phyloP scores from a whole-genome alignment of 2,888 invertebrate genomes.

The Pollenia griseotomentosa region DNA sequence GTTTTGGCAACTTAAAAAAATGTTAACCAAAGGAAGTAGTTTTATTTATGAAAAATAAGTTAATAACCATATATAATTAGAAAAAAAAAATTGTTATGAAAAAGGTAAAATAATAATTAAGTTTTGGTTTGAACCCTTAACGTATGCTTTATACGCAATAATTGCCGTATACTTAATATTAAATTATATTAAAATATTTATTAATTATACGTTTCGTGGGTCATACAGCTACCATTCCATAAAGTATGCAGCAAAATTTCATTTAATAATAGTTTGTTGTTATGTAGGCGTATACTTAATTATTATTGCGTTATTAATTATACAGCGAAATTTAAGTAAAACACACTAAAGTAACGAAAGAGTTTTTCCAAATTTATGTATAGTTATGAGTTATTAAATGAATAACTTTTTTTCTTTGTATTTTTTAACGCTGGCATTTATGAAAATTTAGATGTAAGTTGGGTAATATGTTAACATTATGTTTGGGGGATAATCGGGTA shows the following conservation, averaged over 20 bases:
- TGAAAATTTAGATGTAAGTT: no score
- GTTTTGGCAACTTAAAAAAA: conserved; percentile 13
- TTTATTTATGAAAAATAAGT: not conserved
- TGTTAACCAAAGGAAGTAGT: not conserved
- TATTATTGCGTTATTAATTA: no score
- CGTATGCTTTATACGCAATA: not conserved
- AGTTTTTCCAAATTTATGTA: no score
- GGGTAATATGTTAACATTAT: no score
- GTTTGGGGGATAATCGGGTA: no score
- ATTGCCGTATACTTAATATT: conserved; percentile 8
- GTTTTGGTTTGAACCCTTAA: not conserved
- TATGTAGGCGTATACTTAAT: no score
- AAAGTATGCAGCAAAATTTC: not conserved
- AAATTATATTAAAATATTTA: not conserved
- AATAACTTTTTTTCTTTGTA: no score
- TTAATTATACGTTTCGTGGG: not conserved
- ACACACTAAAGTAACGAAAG: no score
- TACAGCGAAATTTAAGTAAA: no score
- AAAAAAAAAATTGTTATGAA: not conserved
- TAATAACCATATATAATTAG: not conserved
- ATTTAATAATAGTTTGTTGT: no score
- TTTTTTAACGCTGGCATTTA: no score
- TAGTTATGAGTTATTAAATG: no score
- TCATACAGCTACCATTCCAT: not conserved
- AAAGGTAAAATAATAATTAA: not conserved